Base-by-base conservation (phyloP, 1,140 invertebrate genomes). In the Ooceraea biroi region DNA sequence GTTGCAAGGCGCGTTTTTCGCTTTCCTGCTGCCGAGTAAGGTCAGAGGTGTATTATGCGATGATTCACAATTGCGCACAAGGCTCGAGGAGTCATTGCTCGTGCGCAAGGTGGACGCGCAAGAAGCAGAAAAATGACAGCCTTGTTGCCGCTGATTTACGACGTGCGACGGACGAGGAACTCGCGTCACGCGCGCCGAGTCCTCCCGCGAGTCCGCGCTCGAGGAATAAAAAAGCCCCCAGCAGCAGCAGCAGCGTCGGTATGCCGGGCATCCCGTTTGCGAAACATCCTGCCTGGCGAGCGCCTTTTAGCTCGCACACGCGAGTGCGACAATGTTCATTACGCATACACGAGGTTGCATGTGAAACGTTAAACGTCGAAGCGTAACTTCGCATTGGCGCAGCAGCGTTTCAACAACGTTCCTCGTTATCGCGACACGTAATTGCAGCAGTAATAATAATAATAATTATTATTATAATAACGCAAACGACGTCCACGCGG, bases 11-110 rank as follows among this genome's bases (percentile, higher is more conserved):
- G 22, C 52, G 52, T 55, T 50, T 74, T 71, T 87, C 66, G 85
- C 65, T 89, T 84, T 82, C 82, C 85, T 74, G 68, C 73, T 48
- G 60, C 19, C 71, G 87, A 82, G 78, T 82, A 88, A 88, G 86
- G 87, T 69, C 87, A 71, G 63, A 87, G 86, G 82, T n/a, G 84
- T 87, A 88, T 88, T 88, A 88, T 65, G 76, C 83, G 84, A 82
- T 87, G 85, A 88, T 88, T 88, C 86, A 88, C 87, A 88, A 88
- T 88, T 77, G 82, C 85, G 83, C 83, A 76, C 82, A 77, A 85
- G 83, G 83, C n/a, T n/a, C 73, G 71, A 88, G 84, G 69, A 88
- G 86, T 88, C 87, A 88, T 88, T 88, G 87, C 83, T 82, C 85
- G 87, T 73, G 60, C 41, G 71, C 87, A 88, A 88, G 76, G 87